These are phyloP conservation scores for Athripsodes cinereus DNA, from an alignment of 2,888 invertebrate genomes.

Conservation along the genomic window DNA sequence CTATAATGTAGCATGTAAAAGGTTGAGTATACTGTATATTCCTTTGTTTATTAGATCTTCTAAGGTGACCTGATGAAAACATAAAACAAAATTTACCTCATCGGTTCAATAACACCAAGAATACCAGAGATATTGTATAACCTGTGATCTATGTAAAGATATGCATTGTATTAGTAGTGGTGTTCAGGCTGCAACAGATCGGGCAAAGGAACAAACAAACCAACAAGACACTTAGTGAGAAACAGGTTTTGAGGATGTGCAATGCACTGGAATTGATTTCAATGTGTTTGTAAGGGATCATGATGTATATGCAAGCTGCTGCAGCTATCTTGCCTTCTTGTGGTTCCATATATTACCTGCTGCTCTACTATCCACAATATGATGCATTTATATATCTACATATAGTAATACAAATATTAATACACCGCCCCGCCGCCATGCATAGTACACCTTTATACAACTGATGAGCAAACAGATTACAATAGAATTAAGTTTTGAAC, in stretches of 20 bases:
- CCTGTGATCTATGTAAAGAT: neutral
- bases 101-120: neutral
- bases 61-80: neutral
- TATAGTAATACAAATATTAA: too few species aligned
- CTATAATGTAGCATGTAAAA: too few species aligned
- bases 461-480: too few species aligned
- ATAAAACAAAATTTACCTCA: neutral
- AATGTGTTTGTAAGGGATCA: neutral
- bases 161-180: neutral
- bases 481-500: too few species aligned
- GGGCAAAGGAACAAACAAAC: neutral
- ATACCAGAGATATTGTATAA: neutral
- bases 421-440: too few species aligned
- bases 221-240: neutral
- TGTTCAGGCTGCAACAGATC: neutral
- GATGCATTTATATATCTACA: too few species aligned
- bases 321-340: neutral
- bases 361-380: too few species aligned
- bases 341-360: too few species aligned
- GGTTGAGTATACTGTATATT: too few species aligned
- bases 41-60: neutral
- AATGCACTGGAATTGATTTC: conserved; percentile 1
- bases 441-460: too few species aligned
- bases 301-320: neutral
- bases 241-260: conserved; percentile 2